Percentiles rank a stretch among this genome's conserved stretches.
Conservation (phyloP, 2,888 invertebrate species). For the Drosophila neutralis region DNA sequence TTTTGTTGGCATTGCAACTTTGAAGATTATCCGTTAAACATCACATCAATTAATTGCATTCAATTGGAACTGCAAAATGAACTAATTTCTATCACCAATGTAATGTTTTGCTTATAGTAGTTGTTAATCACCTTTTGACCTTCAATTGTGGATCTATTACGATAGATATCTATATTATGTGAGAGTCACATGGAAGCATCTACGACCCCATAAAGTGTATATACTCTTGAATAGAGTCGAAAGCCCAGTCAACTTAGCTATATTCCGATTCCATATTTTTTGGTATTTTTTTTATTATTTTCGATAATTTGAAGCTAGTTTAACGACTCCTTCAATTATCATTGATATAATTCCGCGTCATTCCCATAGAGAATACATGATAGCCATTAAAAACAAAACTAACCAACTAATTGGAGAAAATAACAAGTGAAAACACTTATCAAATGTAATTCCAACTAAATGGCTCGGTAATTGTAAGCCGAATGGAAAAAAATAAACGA, state of each 20-base stretch:
- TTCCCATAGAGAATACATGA: slow-evolving; percentile 12
- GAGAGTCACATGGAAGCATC: background rate
- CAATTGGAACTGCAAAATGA: slow-evolving; percentile 1
- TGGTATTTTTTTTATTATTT: background rate
- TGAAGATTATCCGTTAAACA: background rate
- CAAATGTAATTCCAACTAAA: slow-evolving; percentile 70
- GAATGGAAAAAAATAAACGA: background rate
- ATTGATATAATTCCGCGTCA: background rate
- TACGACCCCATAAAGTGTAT: background rate
- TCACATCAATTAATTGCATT: background rate
- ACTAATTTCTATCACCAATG: background rate
- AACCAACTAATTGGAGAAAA: slow-evolving; percentile 61
- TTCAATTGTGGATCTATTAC: background rate
- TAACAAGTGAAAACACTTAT: slow-evolving; percentile 53
- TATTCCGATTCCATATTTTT: background rate
- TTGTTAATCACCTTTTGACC: background rate
- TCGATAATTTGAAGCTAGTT: background rate
- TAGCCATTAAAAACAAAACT: slow-evolving; percentile 35
- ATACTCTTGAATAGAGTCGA: background rate
- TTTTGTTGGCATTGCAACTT: slow-evolving; percentile 2
- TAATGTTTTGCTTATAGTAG: background rate
- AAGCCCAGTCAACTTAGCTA: background rate
- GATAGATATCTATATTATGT: background rate
- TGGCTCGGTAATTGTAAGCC: slow-evolving; percentile 53
- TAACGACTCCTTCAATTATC: background rate